Evolutionary conservation across 2,113 vertebrate genomes (phyloP).

Genomic region (Chunga burmeisteri): DNA sequence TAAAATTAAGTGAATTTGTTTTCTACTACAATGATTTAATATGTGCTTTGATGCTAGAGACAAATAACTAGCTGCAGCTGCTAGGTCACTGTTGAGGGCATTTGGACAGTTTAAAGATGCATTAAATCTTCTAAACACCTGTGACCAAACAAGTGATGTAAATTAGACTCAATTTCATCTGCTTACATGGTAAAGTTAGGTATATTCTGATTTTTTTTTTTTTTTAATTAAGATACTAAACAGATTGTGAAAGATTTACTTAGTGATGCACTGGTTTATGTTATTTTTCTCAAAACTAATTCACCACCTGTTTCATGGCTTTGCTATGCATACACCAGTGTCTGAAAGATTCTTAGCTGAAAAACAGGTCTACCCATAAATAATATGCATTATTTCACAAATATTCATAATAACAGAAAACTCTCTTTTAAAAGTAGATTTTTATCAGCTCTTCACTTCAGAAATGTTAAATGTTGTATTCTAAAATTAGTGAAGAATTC

Average conservation of each 20-base stretch:
- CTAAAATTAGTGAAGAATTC: background rate
- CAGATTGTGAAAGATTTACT: constrained; percentile 12
- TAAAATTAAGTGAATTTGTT: background rate
- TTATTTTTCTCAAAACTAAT: background rate
- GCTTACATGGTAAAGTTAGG: background rate
- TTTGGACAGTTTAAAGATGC: constrained; percentile 39
- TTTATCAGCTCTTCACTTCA: background rate
- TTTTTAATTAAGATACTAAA: background rate
- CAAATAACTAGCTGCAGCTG: background rate
- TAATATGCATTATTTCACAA: background rate
- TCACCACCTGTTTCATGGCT: background rate
- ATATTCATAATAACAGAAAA: background rate
- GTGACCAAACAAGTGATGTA: background rate
- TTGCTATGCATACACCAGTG: background rate
- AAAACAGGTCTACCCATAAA: background rate
- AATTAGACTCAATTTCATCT: constrained; percentile 1
- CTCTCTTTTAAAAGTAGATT: background rate
- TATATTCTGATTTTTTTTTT: background rate
- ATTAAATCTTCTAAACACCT: constrained; percentile 46
- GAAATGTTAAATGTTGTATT: background rate
- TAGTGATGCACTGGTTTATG: background rate
- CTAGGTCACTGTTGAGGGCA: background rate
- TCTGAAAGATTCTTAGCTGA: background rate
- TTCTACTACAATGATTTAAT: background rate
- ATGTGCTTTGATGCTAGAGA: background rate